phyloP scores from a whole-genome alignment of 2,797 vertebrate species.

The Rhodeus uyekii region DNA sequence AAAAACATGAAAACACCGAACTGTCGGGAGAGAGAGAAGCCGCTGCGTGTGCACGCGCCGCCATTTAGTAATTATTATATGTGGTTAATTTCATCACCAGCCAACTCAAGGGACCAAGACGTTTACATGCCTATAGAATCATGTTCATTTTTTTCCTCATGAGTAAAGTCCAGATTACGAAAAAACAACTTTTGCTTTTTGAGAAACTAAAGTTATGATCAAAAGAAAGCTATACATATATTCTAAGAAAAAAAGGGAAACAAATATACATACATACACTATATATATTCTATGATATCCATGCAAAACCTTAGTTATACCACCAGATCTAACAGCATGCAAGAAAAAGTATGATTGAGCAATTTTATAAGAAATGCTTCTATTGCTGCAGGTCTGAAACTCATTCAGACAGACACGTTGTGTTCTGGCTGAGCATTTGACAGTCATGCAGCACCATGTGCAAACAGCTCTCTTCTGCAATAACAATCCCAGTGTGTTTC shows the following conservation, averaged over 20 bases:
- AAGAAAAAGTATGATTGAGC: not conserved
- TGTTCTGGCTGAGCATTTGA: constrained; percentile 21
- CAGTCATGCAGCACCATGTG: constrained; percentile 42
- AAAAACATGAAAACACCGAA: no score
- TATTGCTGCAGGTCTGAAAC: not conserved
- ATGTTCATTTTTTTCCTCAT: not conserved
- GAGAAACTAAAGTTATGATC: not conserved
- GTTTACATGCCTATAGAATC: not conserved
- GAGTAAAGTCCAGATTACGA: not conserved
- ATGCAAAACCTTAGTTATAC: not conserved
- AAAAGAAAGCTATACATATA: no score
- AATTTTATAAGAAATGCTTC: not conserved
- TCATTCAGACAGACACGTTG: constrained; percentile 31
- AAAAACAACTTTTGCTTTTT: not conserved
- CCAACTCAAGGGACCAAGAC: not conserved
- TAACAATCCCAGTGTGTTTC: constrained; percentile 64
- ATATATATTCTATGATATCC: not conserved
- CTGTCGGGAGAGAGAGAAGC: no score
- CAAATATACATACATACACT: no score
- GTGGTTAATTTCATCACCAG: not conserved
- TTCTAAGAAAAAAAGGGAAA: no score
- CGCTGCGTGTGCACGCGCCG: no score
- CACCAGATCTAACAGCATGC: not conserved
- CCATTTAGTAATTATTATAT: no score
- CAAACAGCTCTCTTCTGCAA: constrained; percentile 18